Percentiles rank a stretch among this genome's conserved stretches.
phyloP scores from a whole-genome alignment of 2,113 vertebrate genomes.

The Merops nubicus region DNA sequence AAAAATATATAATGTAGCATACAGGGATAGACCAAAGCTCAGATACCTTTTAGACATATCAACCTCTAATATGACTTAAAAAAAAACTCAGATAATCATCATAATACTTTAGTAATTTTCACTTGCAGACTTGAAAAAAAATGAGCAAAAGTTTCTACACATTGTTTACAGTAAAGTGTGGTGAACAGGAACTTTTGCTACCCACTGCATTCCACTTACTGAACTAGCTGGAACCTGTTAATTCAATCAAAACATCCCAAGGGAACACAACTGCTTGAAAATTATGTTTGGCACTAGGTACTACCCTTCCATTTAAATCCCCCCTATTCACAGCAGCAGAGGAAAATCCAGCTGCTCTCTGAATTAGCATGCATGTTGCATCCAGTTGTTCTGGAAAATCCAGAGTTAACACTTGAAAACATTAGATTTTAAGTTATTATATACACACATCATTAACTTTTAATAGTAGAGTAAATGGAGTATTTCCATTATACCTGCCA shows the following conservation, averaged over 20 bases:
- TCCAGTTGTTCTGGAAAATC: slow-evolving; percentile 25
- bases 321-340: not conserved
- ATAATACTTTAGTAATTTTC: not conserved
- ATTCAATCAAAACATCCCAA: not conserved
- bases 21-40: not conserved
- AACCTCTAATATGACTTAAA: not conserved
- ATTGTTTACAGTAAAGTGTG: not conserved
- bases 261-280: not conserved
- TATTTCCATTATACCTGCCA: not conserved
- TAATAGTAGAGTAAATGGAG: not conserved
- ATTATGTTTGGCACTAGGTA: not conserved
- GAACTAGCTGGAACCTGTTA: not conserved
- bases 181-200: not conserved
- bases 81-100: not conserved
- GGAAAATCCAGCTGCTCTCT: not conserved
- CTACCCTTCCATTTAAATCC: not conserved
- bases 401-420: slow-evolving; percentile 22
- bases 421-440: slow-evolving; percentile 28
- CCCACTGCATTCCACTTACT: not conserved
- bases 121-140: not conserved
- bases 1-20: not conserved
- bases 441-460: slow-evolving; percentile 16
- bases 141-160: not conserved
- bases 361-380: not conserved
- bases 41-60: not conserved